Conservation (phyloP, 2,888 invertebrate species). For the Xanthorhoe spadicearia region DNA sequence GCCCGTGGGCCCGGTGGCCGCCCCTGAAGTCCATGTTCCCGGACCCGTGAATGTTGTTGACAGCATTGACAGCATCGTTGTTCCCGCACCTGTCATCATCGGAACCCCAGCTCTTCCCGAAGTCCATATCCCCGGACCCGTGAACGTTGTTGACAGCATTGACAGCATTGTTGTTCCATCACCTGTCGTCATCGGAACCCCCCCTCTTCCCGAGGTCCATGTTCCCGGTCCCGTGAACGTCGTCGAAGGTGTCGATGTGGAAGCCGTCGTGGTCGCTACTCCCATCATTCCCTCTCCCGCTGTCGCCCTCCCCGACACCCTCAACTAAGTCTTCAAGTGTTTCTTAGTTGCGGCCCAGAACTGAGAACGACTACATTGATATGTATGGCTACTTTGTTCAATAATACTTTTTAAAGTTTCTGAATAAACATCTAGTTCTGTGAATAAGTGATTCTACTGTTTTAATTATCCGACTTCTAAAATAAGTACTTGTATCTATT, state of each 20-base stretch:
- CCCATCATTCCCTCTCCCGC: slow-evolving; percentile 31
- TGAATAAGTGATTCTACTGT: not conserved
- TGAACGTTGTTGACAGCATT: slow-evolving; percentile 22
- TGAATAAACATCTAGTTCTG: slow-evolving; percentile 40
- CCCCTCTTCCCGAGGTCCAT: slow-evolving; percentile 31
- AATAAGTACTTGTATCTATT: not conserved
- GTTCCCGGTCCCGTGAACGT: slow-evolving; percentile 39
- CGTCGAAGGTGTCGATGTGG: slow-evolving; percentile 23
- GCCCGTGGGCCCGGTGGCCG: slow-evolving; percentile 1
- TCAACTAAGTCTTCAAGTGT: slow-evolving; percentile 42
- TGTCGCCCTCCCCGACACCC: slow-evolving; percentile 41
- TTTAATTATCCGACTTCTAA: not conserved
- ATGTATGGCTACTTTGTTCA: slow-evolving; percentile 26
- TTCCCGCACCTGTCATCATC: slow-evolving; percentile 32
- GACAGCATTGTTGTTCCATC: slow-evolving; percentile 19
- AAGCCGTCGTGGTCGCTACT: slow-evolving; percentile 26
- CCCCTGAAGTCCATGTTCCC: slow-evolving; percentile 30
- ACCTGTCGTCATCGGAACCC: slow-evolving; percentile 32
- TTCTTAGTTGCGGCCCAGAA: slow-evolving; percentile 26
- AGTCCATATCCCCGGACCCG: slow-evolving; percentile 22
- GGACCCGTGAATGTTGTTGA: slow-evolving; percentile 36
- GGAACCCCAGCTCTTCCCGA: slow-evolving; percentile 25
- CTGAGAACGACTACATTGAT: slow-evolving; percentile 30
- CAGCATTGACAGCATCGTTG: slow-evolving; percentile 2
- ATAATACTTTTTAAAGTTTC: slow-evolving; percentile 34